phyloP scores from a whole-genome alignment of 2,113 vertebrate genomes.

The Serilophus lunatus region DNA sequence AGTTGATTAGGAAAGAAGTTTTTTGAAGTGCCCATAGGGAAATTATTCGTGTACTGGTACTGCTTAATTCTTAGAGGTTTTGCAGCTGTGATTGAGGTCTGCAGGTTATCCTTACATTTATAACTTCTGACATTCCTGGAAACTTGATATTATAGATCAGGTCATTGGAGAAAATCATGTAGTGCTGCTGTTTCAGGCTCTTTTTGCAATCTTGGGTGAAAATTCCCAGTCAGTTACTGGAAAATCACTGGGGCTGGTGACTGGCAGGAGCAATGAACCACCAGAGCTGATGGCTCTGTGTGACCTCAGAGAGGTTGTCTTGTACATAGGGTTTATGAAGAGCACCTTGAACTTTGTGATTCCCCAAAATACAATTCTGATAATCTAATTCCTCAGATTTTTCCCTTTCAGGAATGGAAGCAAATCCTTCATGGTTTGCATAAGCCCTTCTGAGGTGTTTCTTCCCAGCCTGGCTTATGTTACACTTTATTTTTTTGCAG shows the following conservation, averaged over 20 bases:
- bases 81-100: not conserved
- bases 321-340: not conserved
- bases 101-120: not conserved
- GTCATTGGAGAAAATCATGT: not conserved
- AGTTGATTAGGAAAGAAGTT: not conserved
- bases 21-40: not conserved
- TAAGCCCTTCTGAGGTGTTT: not conserved
- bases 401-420: not conserved
- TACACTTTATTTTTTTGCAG: not conserved
- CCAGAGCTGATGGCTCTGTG: no score
- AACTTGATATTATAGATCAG: not conserved
- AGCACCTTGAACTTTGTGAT: not conserved
- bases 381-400: not conserved
- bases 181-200: not conserved
- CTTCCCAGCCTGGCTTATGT: not conserved
- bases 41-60: not conserved
- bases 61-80: not conserved
- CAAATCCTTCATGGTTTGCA: not conserved
- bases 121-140: not conserved
- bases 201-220: not conserved
- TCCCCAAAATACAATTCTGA: not conserved
- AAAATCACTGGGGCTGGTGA: not conserved
- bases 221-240: not conserved
- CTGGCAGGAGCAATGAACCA: no score
- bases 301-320: not conserved